Conservation (phyloP, 2,888 invertebrate genomes). For the Drosophila dives region DNA sequence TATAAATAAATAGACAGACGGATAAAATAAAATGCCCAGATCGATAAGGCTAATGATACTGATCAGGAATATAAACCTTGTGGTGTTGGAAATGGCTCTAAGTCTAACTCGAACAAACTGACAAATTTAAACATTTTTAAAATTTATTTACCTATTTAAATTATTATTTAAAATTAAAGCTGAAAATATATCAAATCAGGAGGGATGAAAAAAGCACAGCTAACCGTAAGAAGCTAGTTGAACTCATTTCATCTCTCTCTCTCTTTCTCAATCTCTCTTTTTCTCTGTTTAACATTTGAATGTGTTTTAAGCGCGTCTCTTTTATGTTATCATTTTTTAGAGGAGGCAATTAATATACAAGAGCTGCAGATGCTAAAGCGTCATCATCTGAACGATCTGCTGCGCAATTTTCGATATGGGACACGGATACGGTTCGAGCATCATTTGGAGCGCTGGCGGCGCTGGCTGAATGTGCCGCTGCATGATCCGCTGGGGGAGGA, state of each 20-base stretch:
- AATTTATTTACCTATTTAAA: not conserved
- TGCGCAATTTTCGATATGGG: constrained; percentile 72
- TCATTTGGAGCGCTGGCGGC: constrained; percentile 79
- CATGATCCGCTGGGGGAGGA: constrained; percentile 29
- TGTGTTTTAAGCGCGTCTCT: not conserved
- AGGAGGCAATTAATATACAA: constrained; percentile 75
- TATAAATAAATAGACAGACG: not conserved
- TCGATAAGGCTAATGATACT: not conserved
- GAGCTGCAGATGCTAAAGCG: constrained; percentile 78
- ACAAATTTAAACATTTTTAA: not conserved
- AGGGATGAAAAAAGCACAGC: not conserved
- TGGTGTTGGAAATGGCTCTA: not conserved
- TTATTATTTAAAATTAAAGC: not conserved
- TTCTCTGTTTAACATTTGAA: not conserved
- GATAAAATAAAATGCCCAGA: not conserved
- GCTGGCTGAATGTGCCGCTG: constrained; percentile 73
- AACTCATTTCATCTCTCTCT: not conserved
- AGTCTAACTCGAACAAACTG: not conserved
- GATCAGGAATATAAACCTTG: not conserved
- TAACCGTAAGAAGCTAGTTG: not conserved
- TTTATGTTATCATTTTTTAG: constrained; percentile 38
- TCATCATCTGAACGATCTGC: constrained; percentile 66
- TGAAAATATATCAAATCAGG: not conserved
- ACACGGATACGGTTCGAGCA: constrained; percentile 81
- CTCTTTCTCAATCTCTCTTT: not conserved